Evolutionary conservation across 2,113 vertebrate genomes (phyloP).

Genomic region (Neotragus moschatus): DNA sequence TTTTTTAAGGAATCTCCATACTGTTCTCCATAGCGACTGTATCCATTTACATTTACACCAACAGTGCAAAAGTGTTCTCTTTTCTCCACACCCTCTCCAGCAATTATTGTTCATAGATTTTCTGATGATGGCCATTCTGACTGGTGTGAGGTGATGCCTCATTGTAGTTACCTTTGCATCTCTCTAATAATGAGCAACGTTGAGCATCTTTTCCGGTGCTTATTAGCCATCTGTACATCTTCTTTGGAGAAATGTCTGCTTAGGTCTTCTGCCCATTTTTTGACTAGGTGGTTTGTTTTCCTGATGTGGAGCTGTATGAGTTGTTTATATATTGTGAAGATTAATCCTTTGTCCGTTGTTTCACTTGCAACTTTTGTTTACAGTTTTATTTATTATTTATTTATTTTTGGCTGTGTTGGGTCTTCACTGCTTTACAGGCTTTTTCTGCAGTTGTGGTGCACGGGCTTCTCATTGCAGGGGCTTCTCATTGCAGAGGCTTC

Average conservation of each 20-base stretch:
- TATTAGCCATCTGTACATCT: background rate
- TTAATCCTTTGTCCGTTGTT: background rate
- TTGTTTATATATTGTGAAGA: background rate
- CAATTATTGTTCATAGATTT: background rate
- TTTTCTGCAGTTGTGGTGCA: background rate
- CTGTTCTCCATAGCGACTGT: background rate
- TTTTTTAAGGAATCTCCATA: background rate
- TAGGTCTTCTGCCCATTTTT: background rate
- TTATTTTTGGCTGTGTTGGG: background rate
- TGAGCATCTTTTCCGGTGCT: background rate
- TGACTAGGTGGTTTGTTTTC: background rate
- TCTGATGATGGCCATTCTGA: background rate
- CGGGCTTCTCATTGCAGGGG: background rate
- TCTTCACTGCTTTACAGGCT: background rate
- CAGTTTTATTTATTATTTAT: background rate
- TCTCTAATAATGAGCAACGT: background rate
- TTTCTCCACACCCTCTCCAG: background rate
- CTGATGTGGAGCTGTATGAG: background rate
- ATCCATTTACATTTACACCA: background rate
- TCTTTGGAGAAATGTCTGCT: background rate
- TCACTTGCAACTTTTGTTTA: background rate
- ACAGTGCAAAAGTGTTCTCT: background rate
- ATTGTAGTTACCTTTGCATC: background rate
- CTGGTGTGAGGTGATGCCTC: background rate
- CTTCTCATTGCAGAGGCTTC: background rate